Conservation (phyloP, 2,888 invertebrate species). For the Gnatocerus cornutus region DNA sequence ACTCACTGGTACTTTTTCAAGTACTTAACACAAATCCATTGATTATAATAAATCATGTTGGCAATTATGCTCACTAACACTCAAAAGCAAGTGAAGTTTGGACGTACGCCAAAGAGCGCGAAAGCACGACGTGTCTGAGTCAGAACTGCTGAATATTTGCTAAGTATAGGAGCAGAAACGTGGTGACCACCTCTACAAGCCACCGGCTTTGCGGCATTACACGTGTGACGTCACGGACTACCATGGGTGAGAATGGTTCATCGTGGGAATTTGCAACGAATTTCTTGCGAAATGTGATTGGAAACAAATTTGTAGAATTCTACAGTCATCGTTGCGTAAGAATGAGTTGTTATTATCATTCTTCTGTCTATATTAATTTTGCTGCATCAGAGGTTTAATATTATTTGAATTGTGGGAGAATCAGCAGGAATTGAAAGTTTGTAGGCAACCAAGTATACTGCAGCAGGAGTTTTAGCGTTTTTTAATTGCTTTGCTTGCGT, state of each 20-base stretch:
- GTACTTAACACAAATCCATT: slow-evolving; percentile 47
- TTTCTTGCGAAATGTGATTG: neutral
- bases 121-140: slow-evolving; percentile 41
- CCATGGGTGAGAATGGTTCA: slow-evolving; percentile 27
- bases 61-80: slow-evolving; percentile 33
- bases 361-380: no score
- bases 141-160: slow-evolving; percentile 43
- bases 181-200: slow-evolving; percentile 47
- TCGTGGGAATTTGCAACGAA: slow-evolving; percentile 18
- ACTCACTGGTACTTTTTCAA: slow-evolving; percentile 46
- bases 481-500: neutral
- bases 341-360: no score
- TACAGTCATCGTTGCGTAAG: neutral
- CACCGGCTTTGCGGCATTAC: slow-evolving; percentile 32
- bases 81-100: slow-evolving; percentile 27
- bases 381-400: no score
- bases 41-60: slow-evolving; percentile 45
- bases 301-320: neutral
- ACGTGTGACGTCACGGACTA: slow-evolving; percentile 25
- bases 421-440: neutral
- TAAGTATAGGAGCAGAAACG: slow-evolving; percentile 42
- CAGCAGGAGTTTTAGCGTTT: neutral
- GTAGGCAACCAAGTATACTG: slow-evolving; percentile 4
- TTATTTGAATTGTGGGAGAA: no score
- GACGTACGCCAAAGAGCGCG: slow-evolving; percentile 43